Evolutionary conservation across 2,113 vertebrate genomes (phyloP).

Genomic region (Percopsis transmontana): DNA sequence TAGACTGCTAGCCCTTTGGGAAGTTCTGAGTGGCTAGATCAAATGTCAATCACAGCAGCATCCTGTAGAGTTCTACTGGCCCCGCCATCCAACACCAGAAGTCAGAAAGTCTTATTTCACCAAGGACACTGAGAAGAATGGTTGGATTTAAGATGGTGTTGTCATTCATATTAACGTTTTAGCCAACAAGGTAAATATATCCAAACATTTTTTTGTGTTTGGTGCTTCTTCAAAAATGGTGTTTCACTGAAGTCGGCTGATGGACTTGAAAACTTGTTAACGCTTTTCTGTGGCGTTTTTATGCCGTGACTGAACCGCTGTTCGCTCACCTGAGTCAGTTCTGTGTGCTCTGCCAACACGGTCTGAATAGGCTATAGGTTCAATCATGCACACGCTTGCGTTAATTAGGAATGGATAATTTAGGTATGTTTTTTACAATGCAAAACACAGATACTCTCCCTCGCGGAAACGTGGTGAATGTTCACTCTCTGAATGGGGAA

Average conservation of each 20-base stretch:
- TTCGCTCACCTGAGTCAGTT: conserved; percentile 42
- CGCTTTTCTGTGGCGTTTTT: conserved; percentile 26
- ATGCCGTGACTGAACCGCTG: conserved; percentile 19
- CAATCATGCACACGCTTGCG: too few species aligned
- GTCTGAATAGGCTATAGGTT: background rate
- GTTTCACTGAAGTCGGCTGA: conserved; percentile 22
- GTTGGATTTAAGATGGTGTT: background rate
- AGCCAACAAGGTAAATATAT: background rate
- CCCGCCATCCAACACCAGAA: conserved; percentile 64
- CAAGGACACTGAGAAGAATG: conserved; percentile 2
- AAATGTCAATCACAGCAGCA: conserved; percentile 39
- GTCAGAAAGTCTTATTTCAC: conserved; percentile 63
- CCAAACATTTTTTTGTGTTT: background rate
- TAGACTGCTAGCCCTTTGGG: background rate
- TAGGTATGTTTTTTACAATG: conserved; percentile 17
- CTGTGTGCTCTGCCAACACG: background rate
- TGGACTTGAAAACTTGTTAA: conserved; percentile 56
- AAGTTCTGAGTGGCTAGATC: conserved; percentile 56
- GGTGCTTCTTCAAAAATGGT: background rate
- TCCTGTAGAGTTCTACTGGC: conserved; percentile 43
- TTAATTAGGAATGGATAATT: background rate
- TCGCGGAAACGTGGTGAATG: conserved; percentile 41
- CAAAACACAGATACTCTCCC: conserved; percentile 13
- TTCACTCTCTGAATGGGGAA: conserved; percentile 33
- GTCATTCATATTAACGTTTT: background rate